Base-by-base conservation (phyloP, 2,888 invertebrate species). In the Tachina grossa region DNA sequence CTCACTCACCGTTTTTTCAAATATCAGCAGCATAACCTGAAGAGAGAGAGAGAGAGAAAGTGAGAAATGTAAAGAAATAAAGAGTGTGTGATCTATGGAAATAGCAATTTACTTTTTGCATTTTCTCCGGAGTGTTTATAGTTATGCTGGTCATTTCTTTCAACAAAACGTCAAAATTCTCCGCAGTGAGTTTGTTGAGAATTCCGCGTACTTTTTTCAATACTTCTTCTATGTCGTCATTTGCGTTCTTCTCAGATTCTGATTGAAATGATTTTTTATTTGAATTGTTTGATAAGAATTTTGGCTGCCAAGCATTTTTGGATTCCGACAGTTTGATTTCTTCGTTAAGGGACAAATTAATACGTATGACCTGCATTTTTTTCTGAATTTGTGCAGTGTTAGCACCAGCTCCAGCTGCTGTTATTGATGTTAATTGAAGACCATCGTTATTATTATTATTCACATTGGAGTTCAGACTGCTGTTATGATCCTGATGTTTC, bases 1-100 rank as follows among this genome's bases (percentile, higher is more conserved):
- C 53, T 92, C 92, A 55, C 92, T 92, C 1, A 92, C 89, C 4
- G 92, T 92, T 86, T 92, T 92, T 81, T 92, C 92, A n/a, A 92
- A 92, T 31, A 92, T 92, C 10, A 92, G 87, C 72, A 92, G 84
- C 92, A 92, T 92, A 4, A 92, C 90, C 90, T 92, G 53, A 72
- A 74, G 75, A 65, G 22, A 22, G 22, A 22, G 22, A 71, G n/a
- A 71, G 10, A 9, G 2, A 66, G 43, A 45, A 22, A 14, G 10
- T n/a, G n/a, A n/a, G n/a, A n/a, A 31, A 43, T 31, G 9, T 11
- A 45, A 59, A 39, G 8, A 43, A 55, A 19, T 13, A 47, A 2
- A 45, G 47, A 43, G 9, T 0, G 16, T n/a, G 9, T 19, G 14
- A 10, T 0, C 9, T 10, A 22, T 8, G n/a, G 0, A 55, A 19